phyloP scores from a whole-genome alignment of 2,113 vertebrate genomes.

The Daboia siamensis region DNA sequence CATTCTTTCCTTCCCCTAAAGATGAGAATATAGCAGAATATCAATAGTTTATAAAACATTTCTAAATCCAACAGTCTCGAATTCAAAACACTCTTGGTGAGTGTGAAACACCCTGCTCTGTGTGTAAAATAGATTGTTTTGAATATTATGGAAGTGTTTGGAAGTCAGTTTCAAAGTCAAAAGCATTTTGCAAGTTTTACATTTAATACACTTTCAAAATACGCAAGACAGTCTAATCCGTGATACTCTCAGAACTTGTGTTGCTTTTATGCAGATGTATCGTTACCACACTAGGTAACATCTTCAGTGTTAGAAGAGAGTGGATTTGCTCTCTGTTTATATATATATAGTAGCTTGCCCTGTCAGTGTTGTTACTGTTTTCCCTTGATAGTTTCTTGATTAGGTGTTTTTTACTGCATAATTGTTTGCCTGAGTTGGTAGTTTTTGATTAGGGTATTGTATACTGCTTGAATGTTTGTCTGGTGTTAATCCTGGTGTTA shows the following conservation, averaged over 20 bases:
- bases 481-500: neutral
- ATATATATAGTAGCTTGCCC: neutral
- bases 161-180: neutral
- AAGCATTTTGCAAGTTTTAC: neutral
- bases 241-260: neutral
- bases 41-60: neutral
- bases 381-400: neutral
- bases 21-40: neutral
- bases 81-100: neutral
- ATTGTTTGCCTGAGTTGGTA: neutral
- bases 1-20: neutral
- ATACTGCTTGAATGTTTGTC: neutral
- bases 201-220: too few species aligned
- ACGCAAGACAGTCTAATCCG: neutral
- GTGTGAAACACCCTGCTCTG: neutral
- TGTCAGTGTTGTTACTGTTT: neutral
- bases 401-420: neutral
- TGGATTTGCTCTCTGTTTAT: neutral
- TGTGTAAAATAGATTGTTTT: neutral
- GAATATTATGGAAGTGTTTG: neutral
- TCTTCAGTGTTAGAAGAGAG: neutral
- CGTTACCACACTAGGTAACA: neutral
- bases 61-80: neutral
- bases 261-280: neutral
- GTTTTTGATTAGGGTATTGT: neutral